Evolutionary conservation across 2,113 vertebrate species (phyloP).

Genomic region (Chaetorhynchus papuensis): DNA sequence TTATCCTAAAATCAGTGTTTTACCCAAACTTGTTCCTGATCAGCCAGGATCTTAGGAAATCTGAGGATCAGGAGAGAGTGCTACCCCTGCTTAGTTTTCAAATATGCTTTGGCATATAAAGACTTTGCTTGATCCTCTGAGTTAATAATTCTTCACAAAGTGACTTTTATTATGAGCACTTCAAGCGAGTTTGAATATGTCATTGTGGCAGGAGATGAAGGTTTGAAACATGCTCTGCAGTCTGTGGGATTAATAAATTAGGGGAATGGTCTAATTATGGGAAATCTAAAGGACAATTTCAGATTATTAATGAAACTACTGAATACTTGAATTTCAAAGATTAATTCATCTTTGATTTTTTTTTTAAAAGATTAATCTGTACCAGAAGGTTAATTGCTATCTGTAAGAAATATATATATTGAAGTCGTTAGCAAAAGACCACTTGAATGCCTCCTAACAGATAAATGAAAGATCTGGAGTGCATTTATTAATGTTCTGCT

Average conservation of each 20-base stretch:
- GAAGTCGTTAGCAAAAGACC: conserved; percentile 17
- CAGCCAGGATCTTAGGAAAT: neutral
- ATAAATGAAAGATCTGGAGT: neutral
- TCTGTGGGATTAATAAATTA: conserved; percentile 61
- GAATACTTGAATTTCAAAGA: conserved; percentile 43
- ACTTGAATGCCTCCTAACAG: conserved; percentile 37
- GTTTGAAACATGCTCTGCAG: conserved; percentile 45
- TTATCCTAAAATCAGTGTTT: neutral
- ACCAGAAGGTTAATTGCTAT: conserved; percentile 55
- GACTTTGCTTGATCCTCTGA: conserved; percentile 50
- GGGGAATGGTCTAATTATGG: conserved; percentile 44
- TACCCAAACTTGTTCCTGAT: neutral
- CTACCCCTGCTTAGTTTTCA: conserved; percentile 10
- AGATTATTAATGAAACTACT: conserved; percentile 42
- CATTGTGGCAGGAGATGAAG: conserved; percentile 54
- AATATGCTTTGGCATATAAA: neutral
- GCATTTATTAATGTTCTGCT: neutral
- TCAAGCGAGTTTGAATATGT: conserved; percentile 52
- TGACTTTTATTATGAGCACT: conserved; percentile 57
- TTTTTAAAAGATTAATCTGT: conserved; percentile 38
- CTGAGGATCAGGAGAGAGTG: neutral
- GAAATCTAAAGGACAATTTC: conserved; percentile 46
- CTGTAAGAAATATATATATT: conserved; percentile 30
- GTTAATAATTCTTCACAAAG: conserved; percentile 58
- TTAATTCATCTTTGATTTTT: conserved; percentile 50